A percentile compares a stretch with the other conserved stretches of the same genome.
Conservation (phyloP, 2,113 vertebrate species). For the Haemorhous mexicanus region DNA sequence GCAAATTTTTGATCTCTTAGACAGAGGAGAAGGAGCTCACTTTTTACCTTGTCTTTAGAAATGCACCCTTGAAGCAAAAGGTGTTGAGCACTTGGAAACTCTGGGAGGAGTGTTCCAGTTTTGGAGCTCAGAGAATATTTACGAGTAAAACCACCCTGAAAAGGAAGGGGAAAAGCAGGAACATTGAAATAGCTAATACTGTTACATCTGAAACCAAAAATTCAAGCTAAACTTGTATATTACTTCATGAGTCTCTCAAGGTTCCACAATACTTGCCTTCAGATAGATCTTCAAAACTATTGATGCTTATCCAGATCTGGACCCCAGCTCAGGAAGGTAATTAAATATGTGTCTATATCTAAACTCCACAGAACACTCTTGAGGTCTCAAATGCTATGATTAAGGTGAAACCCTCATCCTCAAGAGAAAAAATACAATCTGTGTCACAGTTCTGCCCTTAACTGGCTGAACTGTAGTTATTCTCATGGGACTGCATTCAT, state of each 20-base stretch:
- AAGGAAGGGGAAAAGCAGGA: neutral
- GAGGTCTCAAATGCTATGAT: neutral
- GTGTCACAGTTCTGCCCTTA: neutral
- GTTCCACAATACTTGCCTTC: neutral
- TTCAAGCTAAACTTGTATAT: neutral
- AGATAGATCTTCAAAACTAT: neutral
- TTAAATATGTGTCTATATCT: neutral
- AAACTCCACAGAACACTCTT: neutral
- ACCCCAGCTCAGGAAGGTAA: neutral
- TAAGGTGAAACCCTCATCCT: neutral
- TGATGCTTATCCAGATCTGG: neutral
- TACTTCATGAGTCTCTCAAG: neutral
- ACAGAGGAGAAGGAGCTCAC: slow-evolving; percentile 46
- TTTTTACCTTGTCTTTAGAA: slow-evolving; percentile 93
- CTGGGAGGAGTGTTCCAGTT: slow-evolving; percentile 95
- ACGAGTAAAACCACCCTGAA: slow-evolving; percentile 94
- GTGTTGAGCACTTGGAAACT: slow-evolving; percentile 94
- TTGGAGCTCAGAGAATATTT: slow-evolving; percentile 98
- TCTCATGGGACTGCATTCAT: neutral
- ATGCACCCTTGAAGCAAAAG: slow-evolving; percentile 88
- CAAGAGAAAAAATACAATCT: neutral
- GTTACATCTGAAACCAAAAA: neutral
- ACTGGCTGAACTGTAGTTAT: neutral
- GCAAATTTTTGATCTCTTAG: slow-evolving; percentile 47
- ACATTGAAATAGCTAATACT: neutral